These are phyloP conservation scores for Drosophila bunnanda DNA, from an alignment of 2,888 invertebrate species.

Conservation along the genomic window DNA sequence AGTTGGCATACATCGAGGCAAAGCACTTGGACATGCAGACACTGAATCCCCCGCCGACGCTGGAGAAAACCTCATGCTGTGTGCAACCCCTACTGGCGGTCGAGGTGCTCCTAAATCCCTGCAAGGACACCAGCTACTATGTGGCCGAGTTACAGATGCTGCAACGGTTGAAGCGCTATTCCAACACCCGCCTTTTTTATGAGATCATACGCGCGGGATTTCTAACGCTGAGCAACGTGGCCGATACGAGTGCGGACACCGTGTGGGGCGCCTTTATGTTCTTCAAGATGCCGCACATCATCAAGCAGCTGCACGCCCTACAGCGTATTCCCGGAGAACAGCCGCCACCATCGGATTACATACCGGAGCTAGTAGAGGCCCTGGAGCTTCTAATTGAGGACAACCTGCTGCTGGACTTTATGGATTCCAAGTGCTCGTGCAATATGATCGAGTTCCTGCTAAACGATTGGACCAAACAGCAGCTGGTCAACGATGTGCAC, in stretches of 20 bases:
- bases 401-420: conserved; percentile 93
- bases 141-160: conserved; percentile 93
- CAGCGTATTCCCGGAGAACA: conserved; percentile 81
- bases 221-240: conserved; percentile 94
- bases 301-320: conserved; percentile 88
- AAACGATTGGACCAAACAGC: conserved; percentile 92
- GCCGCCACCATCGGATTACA: conserved; percentile 86
- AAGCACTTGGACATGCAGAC: conserved; percentile 80
- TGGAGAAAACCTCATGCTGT: conserved; percentile 89
- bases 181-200: conserved; percentile 92
- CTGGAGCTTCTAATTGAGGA: conserved; percentile 94
- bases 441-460: conserved; percentile 94
- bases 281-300: conserved; percentile 93
- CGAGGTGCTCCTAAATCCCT: conserved; percentile 93
- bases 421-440: conserved; percentile 95
- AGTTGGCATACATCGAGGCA: conserved; percentile 82
- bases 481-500: conserved; percentile 92
- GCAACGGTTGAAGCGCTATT: conserved; percentile 92
- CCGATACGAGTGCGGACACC: conserved; percentile 93
- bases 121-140: conserved; percentile 91
- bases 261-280: conserved; percentile 98
- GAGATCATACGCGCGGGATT: conserved; percentile 96
- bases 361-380: conserved; percentile 91
- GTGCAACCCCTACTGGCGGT: conserved; percentile 93
- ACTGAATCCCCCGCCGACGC: conserved; percentile 86